Evolutionary conservation across 2,113 vertebrate genomes (phyloP).

Genomic region (Tragelaphus scriptus): DNA sequence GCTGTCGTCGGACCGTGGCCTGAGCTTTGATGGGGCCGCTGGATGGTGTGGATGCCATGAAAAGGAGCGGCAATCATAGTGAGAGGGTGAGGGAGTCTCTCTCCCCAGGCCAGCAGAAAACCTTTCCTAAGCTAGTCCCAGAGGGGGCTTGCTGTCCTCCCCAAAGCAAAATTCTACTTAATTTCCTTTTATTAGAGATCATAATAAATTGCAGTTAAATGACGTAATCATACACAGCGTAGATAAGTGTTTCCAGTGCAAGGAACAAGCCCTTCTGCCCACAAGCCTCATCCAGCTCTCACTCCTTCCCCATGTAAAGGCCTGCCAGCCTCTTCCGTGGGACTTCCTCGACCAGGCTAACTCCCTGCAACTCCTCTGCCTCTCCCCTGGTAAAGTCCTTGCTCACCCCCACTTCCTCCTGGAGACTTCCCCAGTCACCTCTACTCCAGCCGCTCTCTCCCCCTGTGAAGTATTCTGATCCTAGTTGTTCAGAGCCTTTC

Average conservation of each 20-base stretch:
- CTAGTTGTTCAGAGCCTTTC: not conserved
- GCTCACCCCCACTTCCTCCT: not conserved
- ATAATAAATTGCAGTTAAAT: not conserved
- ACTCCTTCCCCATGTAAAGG: not conserved
- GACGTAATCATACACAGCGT: not conserved
- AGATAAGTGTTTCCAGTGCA: not conserved
- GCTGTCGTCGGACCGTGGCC: accelerated
- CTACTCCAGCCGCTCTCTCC: no score
- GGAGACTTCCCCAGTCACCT: not conserved
- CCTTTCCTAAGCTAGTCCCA: not conserved
- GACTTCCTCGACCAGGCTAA: not conserved
- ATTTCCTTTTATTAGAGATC: not conserved
- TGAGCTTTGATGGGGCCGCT: not conserved
- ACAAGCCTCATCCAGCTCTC: not conserved
- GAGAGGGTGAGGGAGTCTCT: not conserved
- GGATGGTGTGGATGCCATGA: not conserved
- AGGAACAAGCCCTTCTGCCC: not conserved
- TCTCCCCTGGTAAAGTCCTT: not conserved
- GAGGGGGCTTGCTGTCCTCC: not conserved
- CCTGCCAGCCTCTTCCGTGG: not conserved
- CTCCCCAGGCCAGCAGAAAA: not conserved
- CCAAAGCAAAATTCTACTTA: not conserved
- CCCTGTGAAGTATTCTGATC: not conserved
- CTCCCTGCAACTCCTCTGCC: not conserved
- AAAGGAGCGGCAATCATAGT: not conserved